Evolutionary conservation across 2,888 invertebrate species (phyloP), one percentile per base, ranked within the genome.

Genomic region (Mythimna pallens): DNA sequence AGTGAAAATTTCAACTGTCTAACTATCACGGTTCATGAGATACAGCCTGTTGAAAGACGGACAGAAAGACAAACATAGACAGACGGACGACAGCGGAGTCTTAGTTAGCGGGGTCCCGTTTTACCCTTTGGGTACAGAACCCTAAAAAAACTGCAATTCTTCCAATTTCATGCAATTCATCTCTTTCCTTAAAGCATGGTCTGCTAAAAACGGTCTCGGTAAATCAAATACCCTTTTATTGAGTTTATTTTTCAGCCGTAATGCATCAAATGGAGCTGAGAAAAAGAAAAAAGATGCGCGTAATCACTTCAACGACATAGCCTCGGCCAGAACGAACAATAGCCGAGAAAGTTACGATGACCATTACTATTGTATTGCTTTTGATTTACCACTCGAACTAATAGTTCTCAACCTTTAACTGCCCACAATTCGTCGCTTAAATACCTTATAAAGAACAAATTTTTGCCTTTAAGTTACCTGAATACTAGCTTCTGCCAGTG

Each of bases 301-400:
- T 89, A 88, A 91, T 91, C 88, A 88, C 86, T 88, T 88, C 85
- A 88, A 86, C 87, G 83, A 83, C 83, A 86, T 80, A 87, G 86
- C 84, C 83, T 78, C 87, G 78, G 81, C 80, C 85, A 89, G 85
- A 86, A 83, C 81, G 82, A 89, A 91, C 89, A 92, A 92, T 91
- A 87, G 83, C 78, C 85, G 89, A 89, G 90, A 91, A 91, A 92
- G 91, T 90, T 89, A 82, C 78, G 70, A 78, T 81, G 85, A 80
- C 86, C 87, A 84, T 87, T 86, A 89, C 87, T 74, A 82, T 78
- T 76, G 83, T 80, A 81, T 62, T 40, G 75, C 81, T 79, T 84
- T 80, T 73, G 68, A 78, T 72, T 77, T 73, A 72, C 62, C 30
- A 67, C 68, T 71, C 70, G 40, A 78, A 74, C 76, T 65, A 52